phyloP scores from a whole-genome alignment of 2,797 vertebrate genomes.

The Poeciliopsis presidionis region DNA sequence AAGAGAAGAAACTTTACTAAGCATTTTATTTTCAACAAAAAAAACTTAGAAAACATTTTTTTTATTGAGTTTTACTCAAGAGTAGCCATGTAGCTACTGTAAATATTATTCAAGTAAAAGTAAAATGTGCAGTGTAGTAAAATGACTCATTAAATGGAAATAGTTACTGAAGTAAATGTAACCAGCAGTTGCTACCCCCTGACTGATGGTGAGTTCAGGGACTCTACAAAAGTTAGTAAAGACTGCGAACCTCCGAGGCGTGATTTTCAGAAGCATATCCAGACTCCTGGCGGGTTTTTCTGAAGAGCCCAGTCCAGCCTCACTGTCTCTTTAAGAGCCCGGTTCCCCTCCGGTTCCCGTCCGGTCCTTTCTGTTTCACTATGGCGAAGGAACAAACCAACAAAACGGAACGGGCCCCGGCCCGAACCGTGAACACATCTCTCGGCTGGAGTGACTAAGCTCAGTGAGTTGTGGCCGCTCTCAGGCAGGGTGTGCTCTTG shows the following conservation, averaged over 20 bases:
- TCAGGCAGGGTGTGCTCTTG: constrained; percentile 13
- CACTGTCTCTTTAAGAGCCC: constrained; percentile 80
- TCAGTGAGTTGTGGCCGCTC: background rate
- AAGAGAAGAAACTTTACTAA: background rate
- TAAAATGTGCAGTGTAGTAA: background rate
- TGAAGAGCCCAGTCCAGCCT: background rate
- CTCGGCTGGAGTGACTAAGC: constrained; percentile 34
- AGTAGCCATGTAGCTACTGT: too few species aligned
- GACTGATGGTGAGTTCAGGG: constrained; percentile 28
- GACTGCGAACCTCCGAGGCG: background rate
- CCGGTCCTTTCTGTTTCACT: constrained; percentile 61
- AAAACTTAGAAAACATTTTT: background rate
- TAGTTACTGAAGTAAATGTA: background rate
- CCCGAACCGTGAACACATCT: constrained; percentile 37
- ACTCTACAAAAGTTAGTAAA: background rate
- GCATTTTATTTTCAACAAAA: background rate
- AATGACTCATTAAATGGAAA: background rate
- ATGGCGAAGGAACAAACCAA: constrained; percentile 77
- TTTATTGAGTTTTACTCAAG: background rate
- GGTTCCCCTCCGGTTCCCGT: constrained; percentile 30
- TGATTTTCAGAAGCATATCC: background rate
- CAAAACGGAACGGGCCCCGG: constrained; percentile 16
- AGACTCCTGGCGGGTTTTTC: background rate
- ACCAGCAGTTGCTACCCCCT: background rate
- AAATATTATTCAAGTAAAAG: background rate